Base-by-base conservation (phyloP, 1,140 invertebrate species). In the Drosophila ficusphila region DNA sequence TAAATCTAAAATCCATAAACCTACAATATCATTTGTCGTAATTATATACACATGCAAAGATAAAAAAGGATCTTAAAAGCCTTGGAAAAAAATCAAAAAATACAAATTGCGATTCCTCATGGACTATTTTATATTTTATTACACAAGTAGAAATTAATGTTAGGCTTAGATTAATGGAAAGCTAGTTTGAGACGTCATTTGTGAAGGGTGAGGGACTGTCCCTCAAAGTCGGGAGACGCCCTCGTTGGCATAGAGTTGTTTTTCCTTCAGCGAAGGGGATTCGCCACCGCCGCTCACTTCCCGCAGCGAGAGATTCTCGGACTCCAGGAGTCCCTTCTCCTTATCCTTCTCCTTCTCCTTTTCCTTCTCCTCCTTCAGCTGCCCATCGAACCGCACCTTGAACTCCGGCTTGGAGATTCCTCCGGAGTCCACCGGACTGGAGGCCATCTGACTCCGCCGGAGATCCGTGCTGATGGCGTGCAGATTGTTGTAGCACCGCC, bases 401-500 rank as follows among this genome's bases (percentile, higher is more conserved):
- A 6, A 0, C 9, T 86, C 81, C 0, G 52, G 1, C 9, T 65
- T 72, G 23, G 44, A 31, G 11, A 8, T 44, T 27, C 23, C 21
- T 1, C 16, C 25, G 8, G 29, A 7, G 0, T 33, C 53, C 18
- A 4, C 25, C 11, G 25, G 27, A 21, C 21, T 19, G 12, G 48
- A 25, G 14, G 61, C 42, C 47, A 71, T 62, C 23, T 62, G 71
- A 4, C 68, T 49, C 18, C 76, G 81, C 3, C 73, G 53, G 14
- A 90, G 47, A 33, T 90, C 90, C 1, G 62, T 73, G 46, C 62
- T 75, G 6, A 91, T 76, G 14, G 53, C 47, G 46, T 85, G 62
- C 33, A 97, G 92, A 11, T 94, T 92, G 69, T 94, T 93, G 16
- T 96, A 91, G 85, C 96, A 96, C 57, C 95, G 94, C 41, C 94